phyloP scores from a whole-genome alignment of 2,113 vertebrate species.

The Rynchops niger region DNA sequence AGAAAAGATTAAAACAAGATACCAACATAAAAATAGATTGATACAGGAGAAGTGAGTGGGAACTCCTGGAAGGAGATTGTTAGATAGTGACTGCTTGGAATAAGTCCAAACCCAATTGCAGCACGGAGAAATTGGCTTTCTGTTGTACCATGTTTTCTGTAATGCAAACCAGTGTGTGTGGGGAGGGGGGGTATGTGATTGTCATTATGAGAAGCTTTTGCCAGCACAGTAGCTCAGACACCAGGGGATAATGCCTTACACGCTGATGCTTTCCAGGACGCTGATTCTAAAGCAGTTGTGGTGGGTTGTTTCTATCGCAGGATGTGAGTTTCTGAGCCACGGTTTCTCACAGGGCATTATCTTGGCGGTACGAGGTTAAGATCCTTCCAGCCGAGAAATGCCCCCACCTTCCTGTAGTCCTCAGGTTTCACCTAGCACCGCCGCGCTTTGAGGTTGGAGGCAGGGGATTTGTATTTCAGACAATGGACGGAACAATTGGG shows the following conservation, averaged over 20 bases:
- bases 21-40: not conserved
- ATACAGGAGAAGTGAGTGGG: not conserved
- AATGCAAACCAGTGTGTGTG: slow-evolving; percentile 49
- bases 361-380: not conserved
- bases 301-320: not conserved
- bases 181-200: not conserved
- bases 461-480: not conserved
- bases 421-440: not conserved
- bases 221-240: slow-evolving; percentile 63
- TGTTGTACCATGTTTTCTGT: slow-evolving; percentile 8
- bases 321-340: not conserved
- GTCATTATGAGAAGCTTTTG: slow-evolving; percentile 34
- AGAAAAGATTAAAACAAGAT: slow-evolving; percentile 46
- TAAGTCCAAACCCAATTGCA: not conserved
- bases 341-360: not conserved
- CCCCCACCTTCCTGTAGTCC: not conserved
- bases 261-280: slow-evolving; percentile 40
- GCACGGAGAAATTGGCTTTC: slow-evolving; percentile 12
- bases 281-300: not conserved
- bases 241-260: slow-evolving; percentile 34
- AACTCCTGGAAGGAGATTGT: slow-evolving; percentile 36
- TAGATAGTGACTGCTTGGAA: slow-evolving; percentile 50
- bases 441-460: not conserved
- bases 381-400: not conserved
- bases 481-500: not conserved